A percentile compares a stretch with the other conserved stretches of the same genome.
Conservation (phyloP, 2,113 vertebrate genomes). For the human region DNA sequence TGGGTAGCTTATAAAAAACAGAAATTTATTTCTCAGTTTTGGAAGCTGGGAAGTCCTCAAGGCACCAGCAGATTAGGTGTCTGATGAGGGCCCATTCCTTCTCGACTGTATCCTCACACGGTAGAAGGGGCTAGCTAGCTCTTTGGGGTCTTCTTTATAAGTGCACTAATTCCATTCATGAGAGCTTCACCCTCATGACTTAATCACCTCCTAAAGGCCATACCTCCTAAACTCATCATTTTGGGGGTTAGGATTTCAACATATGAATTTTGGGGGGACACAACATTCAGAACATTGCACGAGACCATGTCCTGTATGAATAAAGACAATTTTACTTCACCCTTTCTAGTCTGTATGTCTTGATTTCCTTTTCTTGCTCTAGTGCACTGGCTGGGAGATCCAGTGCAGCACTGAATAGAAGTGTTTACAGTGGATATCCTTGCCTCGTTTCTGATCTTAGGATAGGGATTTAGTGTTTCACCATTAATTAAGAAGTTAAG, state of each 20-base stretch:
- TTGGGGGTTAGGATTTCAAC: not conserved
- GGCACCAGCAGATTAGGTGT: not conserved
- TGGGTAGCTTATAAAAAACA: not conserved
- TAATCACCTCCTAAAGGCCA: not conserved
- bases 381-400: not conserved
- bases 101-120: not conserved
- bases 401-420: not conserved
- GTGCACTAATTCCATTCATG: not conserved
- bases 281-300: not conserved
- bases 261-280: not conserved
- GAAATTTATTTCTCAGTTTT: not conserved
- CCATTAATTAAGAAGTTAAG: not conserved
- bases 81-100: not conserved
- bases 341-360: not conserved
- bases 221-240: not conserved
- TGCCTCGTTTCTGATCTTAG: not conserved
- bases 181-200: not conserved
- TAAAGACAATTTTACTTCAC: not conserved
- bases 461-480: not conserved
- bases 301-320: not conserved
- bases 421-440: not conserved
- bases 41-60: not conserved
- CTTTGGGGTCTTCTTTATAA: not conserved
- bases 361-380: constrained; percentile 17
- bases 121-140: not conserved